A percentile compares a stretch with the other conserved stretches of the same genome.
Evolutionary conservation across 1,140 invertebrate genomes (phyloP).

Genomic region (Zaprionus nigranus): DNA sequence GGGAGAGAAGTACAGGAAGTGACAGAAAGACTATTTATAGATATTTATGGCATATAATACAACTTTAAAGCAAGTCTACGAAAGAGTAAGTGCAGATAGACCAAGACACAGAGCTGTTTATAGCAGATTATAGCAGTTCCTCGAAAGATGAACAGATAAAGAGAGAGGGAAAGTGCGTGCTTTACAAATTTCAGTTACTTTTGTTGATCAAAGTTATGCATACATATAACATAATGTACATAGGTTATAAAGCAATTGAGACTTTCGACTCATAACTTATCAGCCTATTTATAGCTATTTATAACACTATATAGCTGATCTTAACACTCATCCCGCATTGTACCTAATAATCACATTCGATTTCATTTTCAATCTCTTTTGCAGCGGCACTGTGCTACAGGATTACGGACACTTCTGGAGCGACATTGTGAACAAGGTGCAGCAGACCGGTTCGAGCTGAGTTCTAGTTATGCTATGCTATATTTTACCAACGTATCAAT

Average conservation of each 20-base stretch:
- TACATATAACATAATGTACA: no score
- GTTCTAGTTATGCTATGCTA: constrained; percentile 32
- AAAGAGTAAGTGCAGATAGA: no score
- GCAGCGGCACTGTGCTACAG: constrained; percentile 89
- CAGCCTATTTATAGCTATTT: constrained; percentile 36
- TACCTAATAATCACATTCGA: constrained; percentile 23
- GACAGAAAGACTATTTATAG: neutral
- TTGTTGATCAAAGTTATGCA: no score
- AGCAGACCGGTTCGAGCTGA: constrained; percentile 48
- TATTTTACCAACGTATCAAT: constrained; percentile 45
- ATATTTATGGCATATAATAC: neutral
- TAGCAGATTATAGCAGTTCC: neutral
- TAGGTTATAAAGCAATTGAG: neutral
- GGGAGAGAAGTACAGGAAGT: neutral
- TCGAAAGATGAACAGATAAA: neutral
- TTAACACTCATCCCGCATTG: neutral
- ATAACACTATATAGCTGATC: constrained; percentile 30
- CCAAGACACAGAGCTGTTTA: neutral
- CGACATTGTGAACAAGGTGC: constrained; percentile 85
- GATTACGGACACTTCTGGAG: constrained; percentile 90
- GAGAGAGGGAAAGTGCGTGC: neutral
- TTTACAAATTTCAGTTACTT: no score
- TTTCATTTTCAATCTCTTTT: constrained; percentile 80
- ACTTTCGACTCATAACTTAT: constrained; percentile 58
- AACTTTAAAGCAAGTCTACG: neutral